Conservation (phyloP, 2,797 vertebrate species). For the Hybognathus amarus region DNA sequence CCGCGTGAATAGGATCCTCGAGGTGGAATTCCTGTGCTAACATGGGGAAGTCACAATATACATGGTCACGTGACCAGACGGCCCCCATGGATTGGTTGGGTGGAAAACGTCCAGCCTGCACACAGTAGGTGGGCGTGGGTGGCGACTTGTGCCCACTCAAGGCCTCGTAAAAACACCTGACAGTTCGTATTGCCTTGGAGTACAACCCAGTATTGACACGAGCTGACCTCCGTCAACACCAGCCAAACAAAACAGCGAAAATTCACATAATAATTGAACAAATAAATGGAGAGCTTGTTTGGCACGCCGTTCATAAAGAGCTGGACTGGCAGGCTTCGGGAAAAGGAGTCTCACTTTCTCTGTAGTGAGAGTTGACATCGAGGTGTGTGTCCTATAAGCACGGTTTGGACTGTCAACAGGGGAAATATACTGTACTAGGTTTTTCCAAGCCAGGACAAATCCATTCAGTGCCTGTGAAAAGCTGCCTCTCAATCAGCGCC, state of each 20-base stretch:
- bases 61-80: constrained; percentile 43
- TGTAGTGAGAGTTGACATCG: constrained; percentile 77
- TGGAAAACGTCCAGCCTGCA: constrained; percentile 37
- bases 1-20: constrained; percentile 49
- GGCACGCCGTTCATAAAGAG: constrained; percentile 70
- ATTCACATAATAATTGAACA: constrained; percentile 79
- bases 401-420: constrained; percentile 83
- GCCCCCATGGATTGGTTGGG: constrained; percentile 27
- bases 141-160: constrained; percentile 46
- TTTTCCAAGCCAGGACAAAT: constrained; percentile 79
- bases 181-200: constrained; percentile 72
- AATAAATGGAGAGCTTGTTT: constrained; percentile 75
- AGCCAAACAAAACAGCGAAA: constrained; percentile 80
- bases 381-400: constrained; percentile 78
- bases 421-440: constrained; percentile 79
- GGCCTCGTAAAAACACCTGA: constrained; percentile 55
- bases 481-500: constrained; percentile 70
- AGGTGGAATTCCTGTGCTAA: constrained; percentile 54
- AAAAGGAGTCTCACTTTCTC: constrained; percentile 77
- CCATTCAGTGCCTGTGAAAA: constrained; percentile 70
- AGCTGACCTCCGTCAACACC: constrained; percentile 70
- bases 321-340: constrained; percentile 70
- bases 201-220: constrained; percentile 74
- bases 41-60: constrained; percentile 54
- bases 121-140: constrained; percentile 59